Evolutionary conservation across 2,797 vertebrate species (phyloP), one percentile per base, ranked within the genome.

Genomic region (Tympanoctomys barrerae): DNA sequence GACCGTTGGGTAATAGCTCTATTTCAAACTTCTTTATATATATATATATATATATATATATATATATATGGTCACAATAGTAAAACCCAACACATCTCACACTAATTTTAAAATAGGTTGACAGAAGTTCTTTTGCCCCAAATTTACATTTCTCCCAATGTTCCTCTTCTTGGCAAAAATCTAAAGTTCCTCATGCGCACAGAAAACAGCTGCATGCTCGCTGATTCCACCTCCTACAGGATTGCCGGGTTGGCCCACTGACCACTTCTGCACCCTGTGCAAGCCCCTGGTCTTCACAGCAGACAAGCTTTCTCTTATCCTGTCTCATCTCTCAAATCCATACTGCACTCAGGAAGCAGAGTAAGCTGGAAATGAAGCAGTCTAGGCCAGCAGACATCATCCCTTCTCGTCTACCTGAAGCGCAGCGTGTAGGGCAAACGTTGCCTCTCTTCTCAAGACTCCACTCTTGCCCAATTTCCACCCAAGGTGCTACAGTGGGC

Each of bases 401-500:
- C 22, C 12, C 64, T n/a, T 49, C 4, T 12, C 21, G n/a, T 95
- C 49, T 62, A 10, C n/a, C 10, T 89, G 52, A 68, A 88, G 33
- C 11, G 81, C 22, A 1, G 19, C 1, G 52, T 24, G 79, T 31
- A 42, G 10, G 6, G 26, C 5, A 9, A 33, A 33, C 8, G 52
- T 89, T 28, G 64, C 14, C 18, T 36, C 9, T 33, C 4, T 14
- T 39, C 11, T 89, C 13, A 16, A 54, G 33, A 52, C 1, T 49
- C 14, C 0, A 28, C 16, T 19, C 11, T 57, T 31, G n/a, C 19
- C 33, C 64, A 33, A 13, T 5, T 9, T 2, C 13, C 18, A 52
- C 52, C 31, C 2, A 19, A 26, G 5, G 31, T 7, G 0, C 4
- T n/a, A 2, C 0, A 73, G 14, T 8, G 7, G 24, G 4, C 22